Base-by-base conservation (phyloP, 2,797 vertebrate species). In the Premnoplex brunnescens region DNA sequence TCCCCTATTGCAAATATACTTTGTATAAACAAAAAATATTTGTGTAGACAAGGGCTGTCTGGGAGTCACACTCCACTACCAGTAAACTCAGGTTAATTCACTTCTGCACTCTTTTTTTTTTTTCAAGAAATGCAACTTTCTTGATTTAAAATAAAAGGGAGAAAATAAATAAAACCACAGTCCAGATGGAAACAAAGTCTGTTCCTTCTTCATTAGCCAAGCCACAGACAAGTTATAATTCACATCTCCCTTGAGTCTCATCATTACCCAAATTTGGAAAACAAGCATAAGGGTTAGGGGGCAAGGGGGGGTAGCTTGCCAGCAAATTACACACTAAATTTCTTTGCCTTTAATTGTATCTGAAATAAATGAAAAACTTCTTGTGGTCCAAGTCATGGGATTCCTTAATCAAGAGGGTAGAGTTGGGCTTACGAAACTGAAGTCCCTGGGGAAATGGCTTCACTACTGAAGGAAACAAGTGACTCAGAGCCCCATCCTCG, bases 141-240 rank as follows among this genome's bases (percentile, higher is more conserved):
- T 74, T 93, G 84, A 78, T 27, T 36, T 91, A 84, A 92, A 94
- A 39, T 88, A 91, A 92, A 91, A 44, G 48, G 41, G 36, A 84
- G 82, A 88, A 93, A 90, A 95, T 91, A 96, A 93, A 93, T 76
- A 90, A 90, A 95, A 75, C 73, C 88, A 84, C 55, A 90, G 85
- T 86, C 93, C 95, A 97, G 93, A 96, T 94, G 90, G 95, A 94
- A 96, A 91, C 48, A 49, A 93, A 95, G 66, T 59, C 93, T 91
- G 85, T 56, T 94, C 59, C 93, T 85, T 88, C 28, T 93, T 95
- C 90, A 69, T 88, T 85, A 92, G 93, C 93, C 93, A 96, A 95
- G 55, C 76, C 90, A 93, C 88, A 95, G 85, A 88, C 88, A 88
- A 96, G 69, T 94, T 59, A 73, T 79, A 94, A 93, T 95, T 95